phyloP scores from a whole-genome alignment of 1,140 invertebrate species.

The Achroia grisella region DNA sequence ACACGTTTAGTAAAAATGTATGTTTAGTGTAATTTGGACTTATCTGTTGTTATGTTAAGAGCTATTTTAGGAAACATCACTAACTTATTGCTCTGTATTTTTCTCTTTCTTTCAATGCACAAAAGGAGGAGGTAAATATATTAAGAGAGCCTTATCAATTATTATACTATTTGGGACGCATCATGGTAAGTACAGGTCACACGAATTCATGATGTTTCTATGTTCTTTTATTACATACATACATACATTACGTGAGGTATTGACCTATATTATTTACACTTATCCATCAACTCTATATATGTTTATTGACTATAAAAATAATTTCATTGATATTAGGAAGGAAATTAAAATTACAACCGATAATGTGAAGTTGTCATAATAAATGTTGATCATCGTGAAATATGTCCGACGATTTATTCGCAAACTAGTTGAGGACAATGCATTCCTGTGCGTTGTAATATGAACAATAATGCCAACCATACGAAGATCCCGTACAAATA shows the following conservation, averaged over 20 bases:
- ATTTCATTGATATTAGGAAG: no score
- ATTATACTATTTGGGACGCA: conserved; percentile 41
- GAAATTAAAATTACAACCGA: no score
- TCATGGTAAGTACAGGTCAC: conserved; percentile 54
- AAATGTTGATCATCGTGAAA: no score
- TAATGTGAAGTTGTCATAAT: no score
- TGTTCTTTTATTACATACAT: conserved; percentile 18
- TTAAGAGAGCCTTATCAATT: conserved; percentile 52
- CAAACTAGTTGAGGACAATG: no score
- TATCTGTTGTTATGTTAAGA: conserved; percentile 25
- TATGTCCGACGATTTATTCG: no score
- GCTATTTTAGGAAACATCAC: conserved; percentile 48
- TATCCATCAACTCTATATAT: no score
- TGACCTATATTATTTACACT: no score
- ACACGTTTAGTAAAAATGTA: conserved; percentile 26
- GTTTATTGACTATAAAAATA: no score
- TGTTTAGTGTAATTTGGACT: conserved; percentile 39
- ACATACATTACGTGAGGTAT: neutral
- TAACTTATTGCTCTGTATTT: conserved; percentile 64
- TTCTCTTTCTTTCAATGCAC: conserved; percentile 62
- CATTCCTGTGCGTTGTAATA: no score
- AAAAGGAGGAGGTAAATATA: conserved; percentile 69
- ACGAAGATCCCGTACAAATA: no score
- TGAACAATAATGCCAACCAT: no score
- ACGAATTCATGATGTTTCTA: conserved; percentile 53